These are phyloP conservation scores for Ailuropoda melanoleuca DNA, from an alignment of 2,113 vertebrate genomes.

Conservation along the genomic window DNA sequence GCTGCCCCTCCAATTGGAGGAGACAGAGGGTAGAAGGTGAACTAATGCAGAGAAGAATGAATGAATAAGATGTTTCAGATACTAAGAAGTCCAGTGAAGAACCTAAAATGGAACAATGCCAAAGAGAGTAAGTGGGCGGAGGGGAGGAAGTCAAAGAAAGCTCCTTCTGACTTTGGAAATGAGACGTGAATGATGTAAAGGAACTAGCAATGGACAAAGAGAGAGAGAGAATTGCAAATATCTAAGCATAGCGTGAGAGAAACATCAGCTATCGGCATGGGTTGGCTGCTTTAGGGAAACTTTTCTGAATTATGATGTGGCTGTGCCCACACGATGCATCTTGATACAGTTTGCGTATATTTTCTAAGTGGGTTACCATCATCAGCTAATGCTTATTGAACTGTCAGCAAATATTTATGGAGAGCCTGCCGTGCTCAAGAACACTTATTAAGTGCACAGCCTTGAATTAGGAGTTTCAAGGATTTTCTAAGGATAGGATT, in stretches of 20 bases:
- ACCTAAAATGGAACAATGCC: not conserved
- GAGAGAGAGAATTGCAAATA: not conserved
- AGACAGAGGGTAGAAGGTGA: not conserved
- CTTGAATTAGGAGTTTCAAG: constrained; percentile 60
- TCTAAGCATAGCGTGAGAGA: not conserved
- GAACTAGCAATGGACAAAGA: not conserved
- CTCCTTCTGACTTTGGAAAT: not conserved
- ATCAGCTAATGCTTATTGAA: constrained; percentile 56
- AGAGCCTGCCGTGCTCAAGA: constrained; percentile 61
- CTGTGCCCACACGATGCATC: not conserved
- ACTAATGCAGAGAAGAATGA: not conserved
- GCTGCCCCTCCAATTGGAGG: not conserved
- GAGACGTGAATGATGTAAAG: not conserved
- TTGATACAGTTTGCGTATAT: not conserved
- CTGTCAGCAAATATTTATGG: constrained; percentile 67
- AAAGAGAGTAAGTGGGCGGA: not conserved
- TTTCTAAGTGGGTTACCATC: constrained; percentile 18
- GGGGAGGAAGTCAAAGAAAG: not conserved
- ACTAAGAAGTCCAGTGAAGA: not conserved
- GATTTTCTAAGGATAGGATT: constrained; percentile 60
- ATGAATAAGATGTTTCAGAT: not conserved
- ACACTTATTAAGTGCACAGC: constrained; percentile 55
- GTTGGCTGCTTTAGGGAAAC: not conserved
- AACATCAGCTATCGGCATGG: not conserved
- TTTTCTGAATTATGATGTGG: not conserved